These are phyloP conservation scores for Aptenodytes patagonicus DNA, from an alignment of 2,113 vertebrate species.

Conservation along the genomic window DNA sequence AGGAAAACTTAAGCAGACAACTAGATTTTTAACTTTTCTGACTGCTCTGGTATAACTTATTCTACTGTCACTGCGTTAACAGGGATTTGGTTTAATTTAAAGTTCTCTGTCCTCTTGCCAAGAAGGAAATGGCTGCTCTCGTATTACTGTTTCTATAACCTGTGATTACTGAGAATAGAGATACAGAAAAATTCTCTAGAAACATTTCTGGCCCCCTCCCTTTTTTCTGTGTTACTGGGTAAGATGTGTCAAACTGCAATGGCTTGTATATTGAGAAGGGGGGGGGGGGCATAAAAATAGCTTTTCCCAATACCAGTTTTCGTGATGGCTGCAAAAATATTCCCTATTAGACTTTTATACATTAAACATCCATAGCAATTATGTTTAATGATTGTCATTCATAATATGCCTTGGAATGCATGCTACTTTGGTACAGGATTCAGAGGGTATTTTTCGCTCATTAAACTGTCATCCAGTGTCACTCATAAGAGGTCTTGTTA, in stretches of 20 bases:
- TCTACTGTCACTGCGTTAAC: neutral
- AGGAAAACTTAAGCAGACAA: neutral
- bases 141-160: neutral
- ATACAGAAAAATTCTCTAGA: neutral
- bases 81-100: neutral
- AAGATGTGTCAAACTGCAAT: neutral
- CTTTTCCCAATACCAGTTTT: neutral
- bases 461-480: neutral
- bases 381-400: neutral
- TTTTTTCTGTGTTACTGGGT: neutral
- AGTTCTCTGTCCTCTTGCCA: neutral
- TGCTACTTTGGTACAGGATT: neutral
- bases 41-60: neutral
- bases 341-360: neutral
- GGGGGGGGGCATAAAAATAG: fast-evolving
- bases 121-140: neutral
- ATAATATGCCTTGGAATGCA: neutral
- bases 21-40: neutral
- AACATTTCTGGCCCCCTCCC: fast-evolving
- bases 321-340: neutral
- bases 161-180: neutral
- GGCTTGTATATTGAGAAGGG: neutral
- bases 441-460: neutral
- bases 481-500: neutral
- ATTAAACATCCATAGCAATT: neutral